Evolutionary conservation across 2,797 vertebrate genomes (phyloP).

Genomic region (Myotis vivesi): DNA sequence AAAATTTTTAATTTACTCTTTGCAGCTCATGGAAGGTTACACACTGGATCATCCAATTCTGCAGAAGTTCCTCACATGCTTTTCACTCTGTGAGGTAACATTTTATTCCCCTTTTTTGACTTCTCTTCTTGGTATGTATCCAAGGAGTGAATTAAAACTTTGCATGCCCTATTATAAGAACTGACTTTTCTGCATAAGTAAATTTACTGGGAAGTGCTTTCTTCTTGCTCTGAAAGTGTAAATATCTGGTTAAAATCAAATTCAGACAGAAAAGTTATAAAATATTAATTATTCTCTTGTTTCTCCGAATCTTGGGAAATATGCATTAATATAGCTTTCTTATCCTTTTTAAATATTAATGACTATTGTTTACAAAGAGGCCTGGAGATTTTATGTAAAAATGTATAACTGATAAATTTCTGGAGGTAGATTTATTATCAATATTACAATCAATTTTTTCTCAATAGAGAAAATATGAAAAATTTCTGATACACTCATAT

Average conservation of each 20-base stretch:
- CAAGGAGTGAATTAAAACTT: background rate
- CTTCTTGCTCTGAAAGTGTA: background rate
- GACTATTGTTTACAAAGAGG: background rate
- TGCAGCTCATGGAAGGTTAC: background rate
- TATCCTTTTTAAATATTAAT: background rate
- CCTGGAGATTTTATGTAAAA: background rate
- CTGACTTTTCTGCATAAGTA: background rate
- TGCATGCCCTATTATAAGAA: background rate
- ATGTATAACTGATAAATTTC: background rate
- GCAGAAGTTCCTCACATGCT: background rate
- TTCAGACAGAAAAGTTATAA: background rate
- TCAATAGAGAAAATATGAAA: background rate
- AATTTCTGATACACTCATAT: background rate
- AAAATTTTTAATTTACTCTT: background rate
- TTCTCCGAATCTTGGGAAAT: background rate
- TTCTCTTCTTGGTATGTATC: background rate
- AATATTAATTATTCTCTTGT: background rate
- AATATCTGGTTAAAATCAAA: background rate
- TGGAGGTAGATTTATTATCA: background rate
- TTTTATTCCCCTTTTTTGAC: background rate
- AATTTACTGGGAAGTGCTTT: background rate
- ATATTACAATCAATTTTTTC: background rate
- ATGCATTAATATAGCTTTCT: background rate
- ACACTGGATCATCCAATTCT: background rate
- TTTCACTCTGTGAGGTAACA: background rate